Evolutionary conservation across 1,140 invertebrate genomes (phyloP).

Genomic region (Drosophila nigromelanica): DNA sequence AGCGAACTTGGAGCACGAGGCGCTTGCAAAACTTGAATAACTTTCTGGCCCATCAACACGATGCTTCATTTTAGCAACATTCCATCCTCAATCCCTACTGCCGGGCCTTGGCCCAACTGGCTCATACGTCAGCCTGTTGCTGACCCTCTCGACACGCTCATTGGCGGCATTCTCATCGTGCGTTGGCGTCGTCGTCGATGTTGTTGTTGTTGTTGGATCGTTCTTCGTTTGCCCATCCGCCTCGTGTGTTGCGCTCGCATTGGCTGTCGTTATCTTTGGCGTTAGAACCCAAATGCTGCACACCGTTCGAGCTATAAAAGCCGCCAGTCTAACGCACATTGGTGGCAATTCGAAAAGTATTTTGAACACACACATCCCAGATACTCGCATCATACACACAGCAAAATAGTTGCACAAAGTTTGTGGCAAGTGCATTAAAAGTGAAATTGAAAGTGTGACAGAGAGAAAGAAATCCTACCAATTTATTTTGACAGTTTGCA

Average conservation of each 20-base stretch:
- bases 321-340: conserved; percentile 61
- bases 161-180: conserved; percentile 55
- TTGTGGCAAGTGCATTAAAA: conserved; percentile 19
- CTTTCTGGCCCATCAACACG: too few relatives aligned
- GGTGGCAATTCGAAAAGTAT: conserved; percentile 70
- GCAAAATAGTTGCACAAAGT: conserved; percentile 23
- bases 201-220: conserved; percentile 27
- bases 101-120: neutral
- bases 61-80: too few relatives aligned
- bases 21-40: conserved; percentile 12
- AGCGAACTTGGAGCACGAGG: conserved; percentile 17
- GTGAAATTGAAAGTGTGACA: conserved; percentile 34
- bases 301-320: conserved; percentile 66
- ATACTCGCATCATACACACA: conserved; percentile 27
- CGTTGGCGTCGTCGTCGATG: conserved; percentile 54
- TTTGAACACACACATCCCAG: conserved; percentile 29
- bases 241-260: conserved; percentile 55
- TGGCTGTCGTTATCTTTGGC: conserved; percentile 62
- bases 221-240: conserved; percentile 37
- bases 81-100: neutral
- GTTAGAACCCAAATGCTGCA: conserved; percentile 27
- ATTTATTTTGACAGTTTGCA: conserved; percentile 6
- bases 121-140: conserved; percentile 57
- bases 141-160: conserved; percentile 30
- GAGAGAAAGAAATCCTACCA: neutral